These are phyloP conservation scores for Oceanodroma tethys DNA, from an alignment of 2,113 vertebrate species.

Conservation along the genomic window DNA sequence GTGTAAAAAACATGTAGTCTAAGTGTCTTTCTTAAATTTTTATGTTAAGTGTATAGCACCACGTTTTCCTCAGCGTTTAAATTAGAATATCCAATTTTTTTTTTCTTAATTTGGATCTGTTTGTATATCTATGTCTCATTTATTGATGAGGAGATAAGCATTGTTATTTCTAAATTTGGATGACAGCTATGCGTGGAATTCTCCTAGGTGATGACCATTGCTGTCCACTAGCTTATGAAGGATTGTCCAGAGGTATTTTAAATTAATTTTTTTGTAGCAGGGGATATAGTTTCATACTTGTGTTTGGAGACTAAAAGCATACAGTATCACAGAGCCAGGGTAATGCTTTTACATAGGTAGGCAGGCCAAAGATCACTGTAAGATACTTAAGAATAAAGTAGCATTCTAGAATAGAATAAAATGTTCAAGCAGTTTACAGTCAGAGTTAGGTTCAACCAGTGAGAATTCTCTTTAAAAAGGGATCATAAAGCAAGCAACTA, in stretches of 20 bases:
- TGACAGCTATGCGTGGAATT: neutral
- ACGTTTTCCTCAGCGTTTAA: neutral
- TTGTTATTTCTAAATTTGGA: neutral
- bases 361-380: neutral
- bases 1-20: neutral
- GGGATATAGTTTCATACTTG: neutral
- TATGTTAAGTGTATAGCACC: neutral
- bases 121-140: neutral
- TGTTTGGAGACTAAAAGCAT: neutral
- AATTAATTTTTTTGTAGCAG: neutral
- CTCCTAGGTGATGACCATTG: neutral
- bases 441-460: neutral
- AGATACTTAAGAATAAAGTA: neutral
- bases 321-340: neutral
- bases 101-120: neutral
- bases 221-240: neutral
- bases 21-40: neutral
- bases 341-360: neutral
- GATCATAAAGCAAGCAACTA: neutral
- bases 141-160: neutral
- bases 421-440: neutral
- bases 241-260: neutral
- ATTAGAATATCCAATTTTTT: neutral
- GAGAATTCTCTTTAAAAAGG: neutral
- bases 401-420: neutral